These are phyloP conservation scores for Zoroaster sp. DNA, from an alignment of 53 echinoderm and acorn worm species.

Conservation along the genomic window DNA sequence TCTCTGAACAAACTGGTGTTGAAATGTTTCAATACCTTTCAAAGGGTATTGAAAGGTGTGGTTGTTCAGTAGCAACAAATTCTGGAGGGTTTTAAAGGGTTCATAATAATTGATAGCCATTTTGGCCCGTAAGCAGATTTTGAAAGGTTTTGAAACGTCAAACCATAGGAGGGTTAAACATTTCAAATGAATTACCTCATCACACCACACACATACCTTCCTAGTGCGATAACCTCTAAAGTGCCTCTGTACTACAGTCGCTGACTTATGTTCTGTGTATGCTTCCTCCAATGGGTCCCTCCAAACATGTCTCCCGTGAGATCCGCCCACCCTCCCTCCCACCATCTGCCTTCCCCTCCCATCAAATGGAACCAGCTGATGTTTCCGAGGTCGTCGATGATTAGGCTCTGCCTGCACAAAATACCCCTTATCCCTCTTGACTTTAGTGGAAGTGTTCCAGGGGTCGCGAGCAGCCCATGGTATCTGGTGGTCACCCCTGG, in stretches of 20 bases:
- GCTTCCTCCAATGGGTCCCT: not conserved
- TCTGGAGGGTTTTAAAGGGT: too few species aligned
- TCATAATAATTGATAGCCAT: too few species aligned
- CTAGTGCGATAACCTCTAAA: slow-evolving; percentile 8
- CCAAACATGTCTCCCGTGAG: slow-evolving; percentile 8
- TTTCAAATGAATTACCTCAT: too few species aligned
- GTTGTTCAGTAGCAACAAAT: too few species aligned
- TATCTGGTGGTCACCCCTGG: not conserved
- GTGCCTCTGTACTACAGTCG: slow-evolving; percentile 18
- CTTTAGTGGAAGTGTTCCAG: slow-evolving; percentile 40
- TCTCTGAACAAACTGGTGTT: too few species aligned
- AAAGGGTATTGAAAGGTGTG: too few species aligned
- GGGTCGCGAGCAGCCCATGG: not conserved
- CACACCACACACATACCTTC: too few species aligned
- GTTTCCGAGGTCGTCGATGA: not conserved
- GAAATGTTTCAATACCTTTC: too few species aligned
- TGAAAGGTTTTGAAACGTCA: too few species aligned
- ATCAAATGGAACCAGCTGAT: too few species aligned
- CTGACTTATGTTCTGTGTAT: slow-evolving; percentile 6
- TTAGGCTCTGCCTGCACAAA: not conserved
- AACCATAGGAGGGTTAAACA: too few species aligned
- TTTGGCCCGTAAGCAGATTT: too few species aligned
- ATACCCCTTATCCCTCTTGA: not conserved
- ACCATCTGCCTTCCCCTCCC: not conserved
- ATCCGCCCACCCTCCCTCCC: not conserved